Conservation (phyloP, 2,888 invertebrate species). For the Kuschelorhynchus macadamiae region DNA sequence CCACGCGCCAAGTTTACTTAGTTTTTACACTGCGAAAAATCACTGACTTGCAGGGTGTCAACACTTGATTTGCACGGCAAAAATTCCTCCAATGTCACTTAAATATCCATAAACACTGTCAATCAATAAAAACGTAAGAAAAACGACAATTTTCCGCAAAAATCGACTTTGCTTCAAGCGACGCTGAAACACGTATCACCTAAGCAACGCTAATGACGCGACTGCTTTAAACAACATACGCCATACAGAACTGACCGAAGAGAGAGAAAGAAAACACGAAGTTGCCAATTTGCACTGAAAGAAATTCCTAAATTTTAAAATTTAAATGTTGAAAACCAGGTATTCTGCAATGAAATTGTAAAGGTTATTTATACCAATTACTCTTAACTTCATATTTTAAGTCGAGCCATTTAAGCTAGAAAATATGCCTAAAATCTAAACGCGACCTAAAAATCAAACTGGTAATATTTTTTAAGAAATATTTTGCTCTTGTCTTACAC, state of each 20-base stretch:
- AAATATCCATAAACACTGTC: conserved; percentile 21
- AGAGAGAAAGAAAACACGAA: too few species aligned
- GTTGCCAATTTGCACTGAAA: conserved; percentile 13
- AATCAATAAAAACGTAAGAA: conserved; percentile 16
- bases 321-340: too few species aligned
- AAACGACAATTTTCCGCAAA: conserved; percentile 34
- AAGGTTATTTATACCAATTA: too few species aligned
- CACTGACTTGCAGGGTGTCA: conserved; percentile 37
- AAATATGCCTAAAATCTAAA: too few species aligned
- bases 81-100: conserved; percentile 17
- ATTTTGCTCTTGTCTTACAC: too few species aligned
- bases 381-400: too few species aligned
- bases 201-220: conserved; percentile 43
- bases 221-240: conserved; percentile 44
- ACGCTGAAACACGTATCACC: conserved; percentile 23
- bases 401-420: too few species aligned
- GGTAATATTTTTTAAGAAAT: too few species aligned
- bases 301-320: conserved; percentile 7
- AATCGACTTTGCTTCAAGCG: conserved; percentile 24
- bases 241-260: conserved; percentile 19
- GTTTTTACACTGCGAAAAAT: conserved; percentile 36
- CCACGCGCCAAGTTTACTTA: conserved; percentile 48
- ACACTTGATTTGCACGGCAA: conserved; percentile 13
- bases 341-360: too few species aligned
- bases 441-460: too few species aligned